phyloP scores from a whole-genome alignment of 1,140 invertebrate species.

The Mercenaria mercenaria region DNA sequence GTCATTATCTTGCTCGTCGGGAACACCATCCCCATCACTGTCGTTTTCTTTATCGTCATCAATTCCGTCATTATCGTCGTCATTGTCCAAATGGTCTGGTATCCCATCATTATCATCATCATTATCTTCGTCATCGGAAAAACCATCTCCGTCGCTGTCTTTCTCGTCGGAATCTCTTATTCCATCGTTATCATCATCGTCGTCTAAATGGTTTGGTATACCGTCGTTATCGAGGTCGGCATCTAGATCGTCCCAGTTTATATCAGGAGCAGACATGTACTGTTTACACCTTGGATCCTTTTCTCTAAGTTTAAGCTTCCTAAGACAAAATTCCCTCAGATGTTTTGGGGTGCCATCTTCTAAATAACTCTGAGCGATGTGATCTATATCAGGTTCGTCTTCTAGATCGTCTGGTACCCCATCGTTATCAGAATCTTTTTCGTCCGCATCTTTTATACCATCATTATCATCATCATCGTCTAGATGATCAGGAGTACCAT shows the following conservation, averaged over 20 bases:
- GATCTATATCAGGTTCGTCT: slow-evolving; percentile 79
- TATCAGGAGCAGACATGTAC: slow-evolving; percentile 76
- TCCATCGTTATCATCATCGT: slow-evolving; percentile 74
- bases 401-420: slow-evolving; percentile 80
- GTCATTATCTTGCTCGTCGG: slow-evolving; percentile 63
- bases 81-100: slow-evolving; percentile 40
- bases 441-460: slow-evolving; percentile 78
- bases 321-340: slow-evolving; percentile 66
- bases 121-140: slow-evolving; percentile 70
- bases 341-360: slow-evolving; percentile 80
- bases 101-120: slow-evolving; percentile 60
- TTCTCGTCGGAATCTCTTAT: slow-evolving; percentile 73
- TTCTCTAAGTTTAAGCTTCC: slow-evolving; percentile 76
- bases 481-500: slow-evolving; percentile 56
- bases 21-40: slow-evolving; percentile 76
- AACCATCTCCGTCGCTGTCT: slow-evolving; percentile 76
- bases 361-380: slow-evolving; percentile 79
- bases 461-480: slow-evolving; percentile 72
- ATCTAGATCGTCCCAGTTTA: slow-evolving; percentile 70
- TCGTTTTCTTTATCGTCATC: slow-evolving; percentile 72
- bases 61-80: slow-evolving; percentile 72
- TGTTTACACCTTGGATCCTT: slow-evolving; percentile 73
- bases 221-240: slow-evolving; percentile 75
- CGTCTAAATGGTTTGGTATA: slow-evolving; percentile 77
- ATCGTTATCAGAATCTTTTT: slow-evolving; percentile 80